Evolutionary conservation across 2,888 invertebrate genomes (phyloP).

Genomic region (Liodrosophila aerea): DNA sequence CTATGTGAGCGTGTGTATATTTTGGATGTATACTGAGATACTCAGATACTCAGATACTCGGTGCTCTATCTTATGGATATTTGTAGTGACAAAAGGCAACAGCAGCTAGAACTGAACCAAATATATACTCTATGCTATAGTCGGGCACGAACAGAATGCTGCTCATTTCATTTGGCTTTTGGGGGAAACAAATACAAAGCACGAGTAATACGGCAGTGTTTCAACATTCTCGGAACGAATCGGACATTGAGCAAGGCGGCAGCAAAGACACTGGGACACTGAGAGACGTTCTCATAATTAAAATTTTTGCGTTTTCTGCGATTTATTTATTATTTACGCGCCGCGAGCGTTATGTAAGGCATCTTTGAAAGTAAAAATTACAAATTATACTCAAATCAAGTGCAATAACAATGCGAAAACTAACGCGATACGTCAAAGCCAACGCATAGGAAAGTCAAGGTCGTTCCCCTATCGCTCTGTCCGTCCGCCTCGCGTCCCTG

Average conservation of each 20-base stretch:
- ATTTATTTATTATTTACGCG: slow-evolving; percentile 58
- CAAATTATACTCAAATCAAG: slow-evolving; percentile 6
- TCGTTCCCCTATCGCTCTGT: slow-evolving; percentile 33
- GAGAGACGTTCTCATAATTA: slow-evolving; percentile 65
- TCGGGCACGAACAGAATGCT: slow-evolving; percentile 47
- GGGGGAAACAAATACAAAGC: slow-evolving; percentile 55
- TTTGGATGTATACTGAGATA: slow-evolving; percentile 11
- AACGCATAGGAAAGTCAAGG: slow-evolving; percentile 64
- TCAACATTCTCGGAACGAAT: slow-evolving; percentile 68
- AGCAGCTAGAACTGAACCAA: neutral
- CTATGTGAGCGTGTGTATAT: slow-evolving; percentile 5
- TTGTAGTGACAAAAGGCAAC: slow-evolving; percentile 23
- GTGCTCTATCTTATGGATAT: slow-evolving; percentile 3
- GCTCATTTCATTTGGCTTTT: slow-evolving; percentile 38
- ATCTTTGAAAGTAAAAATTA: slow-evolving; percentile 20
- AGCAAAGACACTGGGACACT: slow-evolving; percentile 5
- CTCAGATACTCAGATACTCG: too few relatives aligned
- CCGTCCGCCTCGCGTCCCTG: neutral
- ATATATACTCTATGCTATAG: slow-evolving; percentile 23
- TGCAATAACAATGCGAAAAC: slow-evolving; percentile 49
- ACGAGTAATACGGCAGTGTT: slow-evolving; percentile 45
- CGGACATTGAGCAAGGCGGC: slow-evolving; percentile 49
- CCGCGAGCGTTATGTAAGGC: slow-evolving; percentile 58
- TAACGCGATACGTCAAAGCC: slow-evolving; percentile 45
- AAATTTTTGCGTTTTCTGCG: slow-evolving; percentile 62